Evolutionary conservation across 2,113 vertebrate species (phyloP).

Genomic region (Lycocorax pyrrhopterus): DNA sequence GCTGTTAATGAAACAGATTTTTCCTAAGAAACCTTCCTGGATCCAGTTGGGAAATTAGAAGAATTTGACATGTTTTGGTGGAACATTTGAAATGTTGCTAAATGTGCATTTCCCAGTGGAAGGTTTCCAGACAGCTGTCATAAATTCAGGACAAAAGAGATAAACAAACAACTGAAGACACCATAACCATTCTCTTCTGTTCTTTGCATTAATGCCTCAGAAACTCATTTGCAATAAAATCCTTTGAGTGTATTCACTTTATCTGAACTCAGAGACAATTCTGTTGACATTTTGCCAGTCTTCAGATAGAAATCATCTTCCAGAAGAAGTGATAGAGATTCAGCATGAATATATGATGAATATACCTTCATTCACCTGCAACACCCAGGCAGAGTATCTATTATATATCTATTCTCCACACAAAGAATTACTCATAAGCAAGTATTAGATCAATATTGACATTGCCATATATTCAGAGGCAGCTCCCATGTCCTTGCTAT

Average conservation of each 20-base stretch:
- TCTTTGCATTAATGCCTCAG: slow-evolving; percentile 22
- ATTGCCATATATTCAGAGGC: not conserved
- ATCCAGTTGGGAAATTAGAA: slow-evolving; percentile 43
- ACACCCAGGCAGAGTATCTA: not conserved
- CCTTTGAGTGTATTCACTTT: not conserved
- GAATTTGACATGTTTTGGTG: slow-evolving; percentile 51
- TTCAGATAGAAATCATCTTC: not conserved
- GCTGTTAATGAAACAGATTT: not conserved
- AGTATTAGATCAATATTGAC: not conserved
- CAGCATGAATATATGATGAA: not conserved
- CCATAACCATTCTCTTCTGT: not conserved
- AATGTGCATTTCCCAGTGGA: slow-evolving; percentile 45
- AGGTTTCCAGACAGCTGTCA: slow-evolving; percentile 51
- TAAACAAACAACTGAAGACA: slow-evolving; percentile 25
- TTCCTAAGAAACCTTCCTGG: not conserved
- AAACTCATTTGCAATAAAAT: slow-evolving; percentile 9
- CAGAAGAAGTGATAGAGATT: not conserved
- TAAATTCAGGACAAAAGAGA: slow-evolving; percentile 24
- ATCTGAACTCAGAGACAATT: not conserved
- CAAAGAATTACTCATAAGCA: not conserved
- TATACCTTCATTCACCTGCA: not conserved
- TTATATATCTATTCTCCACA: not conserved
- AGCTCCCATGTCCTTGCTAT: not conserved
- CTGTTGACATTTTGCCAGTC: not conserved
- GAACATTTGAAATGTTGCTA: slow-evolving; percentile 51